Conservation (phyloP, 2,797 vertebrate species). For the Microcaecilia unicolor region DNA sequence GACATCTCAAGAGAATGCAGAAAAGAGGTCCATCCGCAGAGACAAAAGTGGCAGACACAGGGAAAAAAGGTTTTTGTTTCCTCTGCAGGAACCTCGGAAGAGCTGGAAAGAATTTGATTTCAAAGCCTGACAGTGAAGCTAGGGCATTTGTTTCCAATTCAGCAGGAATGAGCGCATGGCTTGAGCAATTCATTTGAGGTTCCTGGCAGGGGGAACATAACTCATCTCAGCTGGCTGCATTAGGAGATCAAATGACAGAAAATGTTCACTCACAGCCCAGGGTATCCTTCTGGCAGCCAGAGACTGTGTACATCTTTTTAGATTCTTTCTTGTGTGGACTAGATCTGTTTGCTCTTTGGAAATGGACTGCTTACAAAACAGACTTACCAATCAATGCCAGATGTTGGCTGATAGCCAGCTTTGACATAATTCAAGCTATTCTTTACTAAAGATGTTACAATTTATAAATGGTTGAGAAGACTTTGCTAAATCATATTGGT, state of each 20-base stretch:
- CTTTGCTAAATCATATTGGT: no score
- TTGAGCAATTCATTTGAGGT: constrained; percentile 40
- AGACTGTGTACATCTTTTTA: constrained; percentile 34
- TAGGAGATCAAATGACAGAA: constrained; percentile 40
- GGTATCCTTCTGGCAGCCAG: constrained; percentile 39
- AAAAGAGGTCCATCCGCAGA: constrained; percentile 21
- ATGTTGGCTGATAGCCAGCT: constrained; percentile 50
- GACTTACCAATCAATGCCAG: constrained; percentile 53
- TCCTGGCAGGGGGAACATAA: constrained; percentile 35
- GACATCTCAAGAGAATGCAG: constrained; percentile 8
- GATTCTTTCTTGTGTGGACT: constrained; percentile 21
- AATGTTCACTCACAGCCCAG: constrained; percentile 22
- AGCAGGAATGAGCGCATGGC: constrained; percentile 32
- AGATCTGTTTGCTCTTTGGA: constrained; percentile 31
- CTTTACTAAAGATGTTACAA: constrained; percentile 46
- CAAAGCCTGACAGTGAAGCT: constrained; percentile 31
- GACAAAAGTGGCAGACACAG: constrained; percentile 31
- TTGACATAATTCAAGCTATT: constrained; percentile 49
- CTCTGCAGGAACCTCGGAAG: constrained; percentile 33
- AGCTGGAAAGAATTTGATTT: constrained; percentile 38
- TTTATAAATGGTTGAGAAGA: constrained; percentile 53
- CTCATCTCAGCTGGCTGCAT: constrained; percentile 47
- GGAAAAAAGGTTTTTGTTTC: constrained; percentile 42
- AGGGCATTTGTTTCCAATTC: constrained; percentile 47
- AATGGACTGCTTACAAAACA: constrained; percentile 54